phyloP scores from a whole-genome alignment of 2,888 invertebrate species.

The Limnephilus lunatus region DNA sequence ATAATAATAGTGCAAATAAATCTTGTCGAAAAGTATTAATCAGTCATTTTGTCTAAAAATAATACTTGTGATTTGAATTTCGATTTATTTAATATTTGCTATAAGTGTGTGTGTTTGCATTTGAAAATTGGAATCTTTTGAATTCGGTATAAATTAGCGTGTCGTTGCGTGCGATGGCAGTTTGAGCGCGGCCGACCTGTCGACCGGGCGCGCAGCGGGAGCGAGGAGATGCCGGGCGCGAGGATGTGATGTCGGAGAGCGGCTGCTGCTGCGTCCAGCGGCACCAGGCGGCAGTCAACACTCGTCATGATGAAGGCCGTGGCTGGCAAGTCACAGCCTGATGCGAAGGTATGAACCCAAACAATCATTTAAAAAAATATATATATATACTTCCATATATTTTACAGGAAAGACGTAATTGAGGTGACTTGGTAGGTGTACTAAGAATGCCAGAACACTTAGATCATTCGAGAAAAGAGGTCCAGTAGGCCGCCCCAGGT shows the following conservation, averaged over 20 bases:
- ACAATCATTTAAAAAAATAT: not conserved
- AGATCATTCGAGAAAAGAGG: not conserved
- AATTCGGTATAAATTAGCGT: not conserved
- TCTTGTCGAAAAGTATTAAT: not conserved
- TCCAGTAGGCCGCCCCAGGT: not conserved
- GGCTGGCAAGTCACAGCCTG: conserved; percentile 56
- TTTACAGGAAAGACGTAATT: not conserved
- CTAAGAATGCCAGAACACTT: not conserved
- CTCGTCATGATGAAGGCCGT: conserved; percentile 60
- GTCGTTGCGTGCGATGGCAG: not conserved
- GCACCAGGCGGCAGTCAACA: conserved; percentile 47
- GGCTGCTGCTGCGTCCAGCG: conserved; percentile 52
- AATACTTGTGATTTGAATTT: not conserved
- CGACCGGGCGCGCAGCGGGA: not conserved
- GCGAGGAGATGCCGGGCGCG: conserved; percentile 49
- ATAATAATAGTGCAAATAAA: not conserved
- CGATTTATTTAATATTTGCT: not conserved
- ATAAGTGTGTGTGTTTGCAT: not conserved
- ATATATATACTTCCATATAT: too few relatives aligned
- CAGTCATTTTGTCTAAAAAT: not conserved
- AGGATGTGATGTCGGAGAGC: conserved; percentile 56
- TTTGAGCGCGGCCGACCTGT: conserved; percentile 15
- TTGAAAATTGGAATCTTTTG: conserved; percentile 9
- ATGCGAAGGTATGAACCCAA: conserved; percentile 53
- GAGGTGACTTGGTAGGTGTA: too few relatives aligned